Evolutionary conservation across 2,797 vertebrate species (phyloP), one percentile per base, ranked within the genome.

Genomic region (Anomalospiza imberbis): DNA sequence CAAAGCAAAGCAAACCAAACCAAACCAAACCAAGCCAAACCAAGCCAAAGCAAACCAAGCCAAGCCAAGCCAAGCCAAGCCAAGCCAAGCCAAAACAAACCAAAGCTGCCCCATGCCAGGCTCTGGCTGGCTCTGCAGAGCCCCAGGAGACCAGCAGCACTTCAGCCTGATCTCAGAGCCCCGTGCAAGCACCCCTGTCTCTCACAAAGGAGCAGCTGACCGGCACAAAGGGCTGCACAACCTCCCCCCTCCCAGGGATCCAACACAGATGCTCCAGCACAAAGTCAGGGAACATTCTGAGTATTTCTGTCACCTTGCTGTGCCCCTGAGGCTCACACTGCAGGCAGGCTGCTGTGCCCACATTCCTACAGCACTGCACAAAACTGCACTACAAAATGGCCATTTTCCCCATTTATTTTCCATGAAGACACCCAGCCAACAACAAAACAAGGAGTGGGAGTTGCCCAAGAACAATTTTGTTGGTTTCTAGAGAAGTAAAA

Each of bases 341-440:
- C 55, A 50, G 61, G 32, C 40, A 85, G 40, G 28, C 32, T 45
- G 57, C 62, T 72, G 66, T 5, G 1, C 2, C 3, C 0, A 0
- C 51, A 2, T 4, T 42, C 67, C 66, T 26, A 7, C 42, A 34
- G 26, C 53, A 4, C 71, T 10, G 32, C 34, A n/a, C 18, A 11
- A 13, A 51, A 17, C 16, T 8, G 34, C 55, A 17, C 34, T 36
- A 12, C 24, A 15, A 20, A 15, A 20, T 50, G 3, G 8, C 2
- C 1, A 4, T 12, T 51, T 53, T 53, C 13, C 18, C 34, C 28
- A 4, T 7, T 71, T 38, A 4, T 29, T 40, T 45, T 25, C 51
- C 34, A 20, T 0, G 8, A 60, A 29, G 32, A 74, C 9, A 14
- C 55, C 26, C 22, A 14, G 42, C 48, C 60, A 79, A 21, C 62